Base-by-base conservation (phyloP, 2,797 vertebrate species). In the Coendou prehensilis region DNA sequence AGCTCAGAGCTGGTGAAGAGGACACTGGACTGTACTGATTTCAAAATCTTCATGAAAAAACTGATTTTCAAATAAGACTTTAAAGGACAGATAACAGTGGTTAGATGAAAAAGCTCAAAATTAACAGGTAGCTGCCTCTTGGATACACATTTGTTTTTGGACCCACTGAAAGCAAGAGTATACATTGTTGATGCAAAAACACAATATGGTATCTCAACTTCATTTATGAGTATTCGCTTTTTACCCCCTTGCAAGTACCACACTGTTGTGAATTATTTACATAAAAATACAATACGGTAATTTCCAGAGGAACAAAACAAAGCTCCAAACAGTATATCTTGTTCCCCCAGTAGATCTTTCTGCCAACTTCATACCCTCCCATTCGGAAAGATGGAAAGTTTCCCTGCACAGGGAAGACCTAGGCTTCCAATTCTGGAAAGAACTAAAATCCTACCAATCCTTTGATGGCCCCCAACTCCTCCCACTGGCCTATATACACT, bases 251-350 rank as follows among this genome's bases (percentile, higher is more conserved):
- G 64, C 67, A 91, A 94, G 92, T 47, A 61, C n/a, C 86, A 50
- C 47, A 17, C 94, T 96, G 96, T n/a, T 96, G 88, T 75, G 78
- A 78, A 37, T 85, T 97, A 81, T 96, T 97, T 97, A 95, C 95
- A 91, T 82, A 79, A 81, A 97, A 96, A 97, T 87, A 96, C 88
- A 96, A 94, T 56, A 91, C 86, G 20, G 81, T 78, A 41, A 33
- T 59, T 78, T 93, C 90, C 41, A 82, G 69, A 86, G n/a, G 61
- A 89, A 71, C 56, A 63, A 91, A 84, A 95, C 92, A 78, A 90
- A 79, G 78, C 73, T 86, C 69, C 41, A 88, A 88, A 94, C 93
- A 87, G 69, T 76, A 9, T 41, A 76, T 52, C 47, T 80, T 69
- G 47, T 88, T 83, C 41, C 93, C 63, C 30, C 26, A 4, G 23